Percentiles rank a stretch among this genome's conserved stretches.
Evolutionary conservation across 2,888 invertebrate species (phyloP).

Genomic region (Lepas anatifera): DNA sequence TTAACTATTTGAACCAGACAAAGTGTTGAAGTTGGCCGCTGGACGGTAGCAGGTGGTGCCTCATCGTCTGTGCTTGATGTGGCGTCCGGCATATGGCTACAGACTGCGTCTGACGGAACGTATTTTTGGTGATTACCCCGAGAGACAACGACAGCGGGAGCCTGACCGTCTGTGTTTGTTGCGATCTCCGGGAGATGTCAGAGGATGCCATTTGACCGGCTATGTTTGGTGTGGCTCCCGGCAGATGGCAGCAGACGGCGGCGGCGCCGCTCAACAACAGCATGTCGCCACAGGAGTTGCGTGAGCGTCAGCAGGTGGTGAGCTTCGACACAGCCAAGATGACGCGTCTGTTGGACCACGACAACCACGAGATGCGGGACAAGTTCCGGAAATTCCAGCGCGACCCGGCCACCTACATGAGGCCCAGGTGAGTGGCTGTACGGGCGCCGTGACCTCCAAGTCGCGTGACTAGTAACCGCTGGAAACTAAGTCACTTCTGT

Average conservation of each 20-base stretch:
- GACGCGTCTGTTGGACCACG: conserved; percentile 26
- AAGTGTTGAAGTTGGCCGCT: too few relatives aligned
- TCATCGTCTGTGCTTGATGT: too few relatives aligned
- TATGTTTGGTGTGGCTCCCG: neutral
- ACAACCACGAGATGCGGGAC: conserved; percentile 27
- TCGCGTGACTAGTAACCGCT: too few relatives aligned
- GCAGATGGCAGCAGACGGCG: neutral
- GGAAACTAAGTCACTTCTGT: too few relatives aligned
- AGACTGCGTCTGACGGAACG: neutral
- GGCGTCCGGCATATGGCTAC: too few relatives aligned
- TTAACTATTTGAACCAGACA: too few relatives aligned
- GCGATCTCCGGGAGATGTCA: neutral
- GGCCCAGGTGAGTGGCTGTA: neutral
- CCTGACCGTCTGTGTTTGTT: neutral
- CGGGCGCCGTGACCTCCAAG: too few relatives aligned
- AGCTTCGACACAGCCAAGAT: conserved; percentile 22
- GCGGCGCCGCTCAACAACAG: conserved; percentile 15
- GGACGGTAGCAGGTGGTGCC: too few relatives aligned
- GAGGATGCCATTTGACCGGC: neutral
- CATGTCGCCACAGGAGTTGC: conserved; percentile 17
- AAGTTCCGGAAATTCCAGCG: conserved; percentile 20
- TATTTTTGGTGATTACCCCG: neutral
- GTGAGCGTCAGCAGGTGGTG: conserved; percentile 16
- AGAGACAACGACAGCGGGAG: neutral
- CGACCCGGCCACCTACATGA: conserved; percentile 1